Evolutionary conservation across 2,113 vertebrate genomes (phyloP), one percentile per base, ranked within the genome.

Genomic region (Tichodroma muraria): DNA sequence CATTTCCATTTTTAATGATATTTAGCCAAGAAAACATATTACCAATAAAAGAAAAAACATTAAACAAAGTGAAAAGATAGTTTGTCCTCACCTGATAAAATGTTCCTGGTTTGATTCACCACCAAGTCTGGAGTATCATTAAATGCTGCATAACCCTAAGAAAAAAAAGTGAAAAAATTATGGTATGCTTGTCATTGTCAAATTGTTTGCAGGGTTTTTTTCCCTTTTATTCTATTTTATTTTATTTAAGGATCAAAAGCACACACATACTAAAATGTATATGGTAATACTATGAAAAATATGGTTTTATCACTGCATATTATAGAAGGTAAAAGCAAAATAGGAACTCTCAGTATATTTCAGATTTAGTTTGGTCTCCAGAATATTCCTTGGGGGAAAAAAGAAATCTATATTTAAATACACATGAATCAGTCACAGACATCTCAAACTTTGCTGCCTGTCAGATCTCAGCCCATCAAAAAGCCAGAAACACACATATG

Each of bases 41-140:
- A 63, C 19, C 21, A 60, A 33, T n/a, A 72, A 72, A 87, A 76
- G 22, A 70, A 90, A 52, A 92, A 76, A 7, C 17, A 65, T 35
- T 73, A 49, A 92, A 59, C 4, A 45, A 76, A 94, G 22, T 25
- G 30, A 71, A 90, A 88, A 57, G 60, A 77, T 1, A 83, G 40
- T 40, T 85, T 85, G 60, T 27, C 37, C 91, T 98, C 91, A 99
- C 99, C 98, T 92, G 98, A 95, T 25, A 98, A 85, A n/a, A 98
- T 88, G 66, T 93, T 95, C 73, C 72, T 94, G 35, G 98, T 99
- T 96, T 99, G 98, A 69, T 98, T 97, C 35, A 97, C 91, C 53
- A 99, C 98, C 96, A 98, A 96, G 30, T 97, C 94, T 9, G 99
- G 98, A 13, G 99, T 99, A 90, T 98, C 93, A 80, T 99, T 99